phyloP scores from a whole-genome alignment of 2,113 vertebrate species.

The Gracilinanus agilis region DNA sequence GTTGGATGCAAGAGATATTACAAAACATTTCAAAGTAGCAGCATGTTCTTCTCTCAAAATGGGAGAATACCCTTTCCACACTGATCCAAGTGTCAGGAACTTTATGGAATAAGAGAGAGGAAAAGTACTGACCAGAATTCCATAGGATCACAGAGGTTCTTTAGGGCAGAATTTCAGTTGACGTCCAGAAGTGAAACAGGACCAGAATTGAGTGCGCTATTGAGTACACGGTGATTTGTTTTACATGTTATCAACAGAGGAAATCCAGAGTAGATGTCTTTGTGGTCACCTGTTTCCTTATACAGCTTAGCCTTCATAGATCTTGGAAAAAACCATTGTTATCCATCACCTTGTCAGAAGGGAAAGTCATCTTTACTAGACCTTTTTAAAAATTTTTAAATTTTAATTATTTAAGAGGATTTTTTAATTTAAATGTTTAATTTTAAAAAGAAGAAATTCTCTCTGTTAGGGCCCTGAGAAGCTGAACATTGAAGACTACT shows the following conservation, averaged over 20 bases:
- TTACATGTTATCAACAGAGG: conserved; percentile 53
- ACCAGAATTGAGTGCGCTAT: conserved; percentile 15
- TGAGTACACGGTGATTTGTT: conserved; percentile 41
- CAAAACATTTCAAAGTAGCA: background rate
- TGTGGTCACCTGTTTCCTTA: conserved; percentile 36
- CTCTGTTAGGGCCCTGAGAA: background rate
- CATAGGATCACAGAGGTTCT: background rate
- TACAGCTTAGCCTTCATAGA: conserved; percentile 20
- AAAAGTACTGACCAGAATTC: background rate
- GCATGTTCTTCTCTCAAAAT: background rate
- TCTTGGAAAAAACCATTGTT: conserved; percentile 46
- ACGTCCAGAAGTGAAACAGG: conserved; percentile 46
- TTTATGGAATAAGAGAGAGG: background rate
- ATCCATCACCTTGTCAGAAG: conserved; percentile 39
- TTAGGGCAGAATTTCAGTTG: conserved; percentile 26
- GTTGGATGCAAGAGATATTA: background rate
- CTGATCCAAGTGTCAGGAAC: background rate
- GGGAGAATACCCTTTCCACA: background rate
- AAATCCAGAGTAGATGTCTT: conserved; percentile 38
- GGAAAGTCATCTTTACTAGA: conserved; percentile 44
- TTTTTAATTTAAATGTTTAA: too few relatives aligned
- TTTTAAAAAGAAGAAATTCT: background rate
- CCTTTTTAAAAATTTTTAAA: background rate
- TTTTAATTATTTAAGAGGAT: too few relatives aligned
- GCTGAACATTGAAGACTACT: background rate